Conservation (phyloP, 2,113 vertebrate species). For the Notothenia coriiceps region DNA sequence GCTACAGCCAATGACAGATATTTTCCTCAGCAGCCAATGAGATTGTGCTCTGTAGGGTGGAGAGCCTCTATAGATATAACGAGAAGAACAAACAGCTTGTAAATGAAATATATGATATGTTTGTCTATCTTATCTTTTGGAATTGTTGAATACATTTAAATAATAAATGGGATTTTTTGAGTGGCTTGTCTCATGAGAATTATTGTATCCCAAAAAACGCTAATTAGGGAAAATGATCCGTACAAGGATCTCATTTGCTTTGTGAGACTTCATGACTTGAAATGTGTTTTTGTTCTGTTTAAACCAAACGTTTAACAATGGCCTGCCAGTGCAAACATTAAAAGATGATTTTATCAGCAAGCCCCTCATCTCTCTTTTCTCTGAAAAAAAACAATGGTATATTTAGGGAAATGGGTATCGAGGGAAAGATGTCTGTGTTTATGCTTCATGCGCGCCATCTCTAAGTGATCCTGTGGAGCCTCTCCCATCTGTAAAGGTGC, state of each 20-base stretch:
- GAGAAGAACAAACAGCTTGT: slow-evolving; percentile 79
- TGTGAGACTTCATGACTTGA: slow-evolving; percentile 32
- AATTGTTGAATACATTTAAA: slow-evolving; percentile 87
- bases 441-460: slow-evolving; percentile 24
- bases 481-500: slow-evolving; percentile 65
- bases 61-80: slow-evolving; percentile 64
- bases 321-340: slow-evolving; percentile 51
- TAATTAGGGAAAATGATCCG: slow-evolving; percentile 58
- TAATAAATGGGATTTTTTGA: slow-evolving; percentile 87
- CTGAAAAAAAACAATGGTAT: slow-evolving; percentile 50
- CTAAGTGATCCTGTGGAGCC: slow-evolving; percentile 49
- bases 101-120: slow-evolving; percentile 81
- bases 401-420: slow-evolving; percentile 51
- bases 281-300: slow-evolving; percentile 45
- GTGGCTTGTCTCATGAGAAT: slow-evolving; percentile 68
- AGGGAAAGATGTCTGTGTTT: slow-evolving; percentile 56
- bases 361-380: slow-evolving; percentile 59
- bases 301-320: slow-evolving; percentile 45
- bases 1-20: slow-evolving; percentile 76
- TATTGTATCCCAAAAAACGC: slow-evolving; percentile 57
- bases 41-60: slow-evolving; percentile 70
- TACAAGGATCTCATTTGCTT: slow-evolving; percentile 31
- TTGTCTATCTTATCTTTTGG: slow-evolving; percentile 84
- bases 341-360: slow-evolving; percentile 48
- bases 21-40: slow-evolving; percentile 80